Conservation (phyloP, 2,113 vertebrate species). For the Indicator indicator region DNA sequence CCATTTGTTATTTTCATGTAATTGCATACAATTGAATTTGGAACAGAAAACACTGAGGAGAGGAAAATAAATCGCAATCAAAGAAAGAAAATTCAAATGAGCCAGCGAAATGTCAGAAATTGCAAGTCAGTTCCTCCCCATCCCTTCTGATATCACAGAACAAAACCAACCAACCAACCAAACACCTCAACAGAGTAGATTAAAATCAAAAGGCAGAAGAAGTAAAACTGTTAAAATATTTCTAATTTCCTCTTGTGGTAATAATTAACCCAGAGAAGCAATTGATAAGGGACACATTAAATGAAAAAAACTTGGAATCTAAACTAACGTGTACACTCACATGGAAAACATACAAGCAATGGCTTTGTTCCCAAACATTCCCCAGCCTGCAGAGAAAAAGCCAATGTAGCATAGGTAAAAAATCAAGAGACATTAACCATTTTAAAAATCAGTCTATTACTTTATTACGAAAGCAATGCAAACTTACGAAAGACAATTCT, state of each 20-base stretch:
- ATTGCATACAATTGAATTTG: conserved; percentile 65
- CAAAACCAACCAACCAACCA: neutral
- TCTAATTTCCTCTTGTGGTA: neutral
- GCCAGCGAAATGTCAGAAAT: neutral
- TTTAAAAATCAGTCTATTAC: neutral
- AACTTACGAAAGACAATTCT: neutral
- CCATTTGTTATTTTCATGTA: conserved; percentile 53
- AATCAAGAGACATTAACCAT: neutral
- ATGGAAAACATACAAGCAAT: neutral
- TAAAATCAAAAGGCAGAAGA: neutral
- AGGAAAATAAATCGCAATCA: conserved; percentile 29
- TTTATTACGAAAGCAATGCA: neutral
- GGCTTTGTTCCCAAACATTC: neutral
- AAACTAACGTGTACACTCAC: neutral
- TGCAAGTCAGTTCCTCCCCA: neutral
- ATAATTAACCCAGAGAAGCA: neutral
- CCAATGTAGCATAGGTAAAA: neutral
- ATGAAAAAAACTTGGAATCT: neutral
- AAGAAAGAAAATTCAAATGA: conserved; percentile 41
- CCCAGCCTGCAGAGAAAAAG: neutral
- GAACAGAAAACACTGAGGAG: conserved; percentile 54
- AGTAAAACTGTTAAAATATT: neutral
- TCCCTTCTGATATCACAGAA: neutral
- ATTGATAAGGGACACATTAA: neutral
- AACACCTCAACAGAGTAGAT: neutral